phyloP scores from a whole-genome alignment of 2,888 invertebrate species.

The Drosophila neotestacea region DNA sequence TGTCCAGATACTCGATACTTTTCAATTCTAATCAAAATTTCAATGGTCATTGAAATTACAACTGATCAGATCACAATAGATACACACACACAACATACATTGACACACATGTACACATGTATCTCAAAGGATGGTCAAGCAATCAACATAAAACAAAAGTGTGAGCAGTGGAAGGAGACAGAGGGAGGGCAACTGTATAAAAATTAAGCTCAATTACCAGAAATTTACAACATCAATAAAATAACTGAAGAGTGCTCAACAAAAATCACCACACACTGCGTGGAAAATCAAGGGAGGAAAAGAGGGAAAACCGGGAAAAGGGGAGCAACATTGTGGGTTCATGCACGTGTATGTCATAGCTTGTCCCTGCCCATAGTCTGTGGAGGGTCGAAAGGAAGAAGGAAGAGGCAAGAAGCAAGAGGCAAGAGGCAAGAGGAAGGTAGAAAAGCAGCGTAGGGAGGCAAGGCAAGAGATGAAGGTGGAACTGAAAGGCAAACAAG shows the following conservation, averaged over 20 bases:
- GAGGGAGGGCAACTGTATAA: constrained; percentile 69
- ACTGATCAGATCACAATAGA: constrained; percentile 12
- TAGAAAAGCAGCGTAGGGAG: neutral
- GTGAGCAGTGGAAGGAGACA: constrained; percentile 12
- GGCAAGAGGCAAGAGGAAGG: neutral
- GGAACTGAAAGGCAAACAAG: constrained; percentile 49
- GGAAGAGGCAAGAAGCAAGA: neutral
- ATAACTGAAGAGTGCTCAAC: constrained; percentile 80
- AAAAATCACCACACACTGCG: constrained; percentile 69
- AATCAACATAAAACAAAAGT: constrained; percentile 78
- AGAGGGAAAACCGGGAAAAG: neutral
- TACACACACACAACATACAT: constrained; percentile 4
- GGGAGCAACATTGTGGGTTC: constrained; percentile 4
- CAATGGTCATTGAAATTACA: constrained; percentile 31
- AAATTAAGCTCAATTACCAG: constrained; percentile 82
- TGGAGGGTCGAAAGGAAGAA: too few relatives aligned
- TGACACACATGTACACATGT: constrained; percentile 2
- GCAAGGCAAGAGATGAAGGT: neutral
- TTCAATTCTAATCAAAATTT: constrained; percentile 23
- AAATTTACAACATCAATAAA: constrained; percentile 82
- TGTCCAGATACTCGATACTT: constrained; percentile 12
- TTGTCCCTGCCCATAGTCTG: constrained; percentile 16
- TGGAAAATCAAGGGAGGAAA: constrained; percentile 15
- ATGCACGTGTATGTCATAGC: constrained; percentile 49
- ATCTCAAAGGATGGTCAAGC: constrained; percentile 49